phyloP scores from a whole-genome alignment of 1,140 invertebrate species.

The Pentalonia nigronervosa region DNA sequence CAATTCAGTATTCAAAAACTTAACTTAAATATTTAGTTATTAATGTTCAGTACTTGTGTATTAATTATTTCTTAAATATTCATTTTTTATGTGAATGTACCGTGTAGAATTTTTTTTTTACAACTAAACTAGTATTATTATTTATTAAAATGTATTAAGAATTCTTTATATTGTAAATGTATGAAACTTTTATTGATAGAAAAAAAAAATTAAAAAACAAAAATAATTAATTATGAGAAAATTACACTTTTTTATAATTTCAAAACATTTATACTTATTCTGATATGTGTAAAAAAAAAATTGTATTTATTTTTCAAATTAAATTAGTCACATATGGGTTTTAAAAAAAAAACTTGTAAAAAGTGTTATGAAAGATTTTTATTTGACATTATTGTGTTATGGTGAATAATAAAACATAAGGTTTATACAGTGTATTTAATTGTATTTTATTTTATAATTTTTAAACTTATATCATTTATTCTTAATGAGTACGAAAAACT shows the following conservation, averaged over 20 bases:
- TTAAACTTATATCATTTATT: neutral
- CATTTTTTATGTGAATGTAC: neutral
- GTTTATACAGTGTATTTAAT: neutral
- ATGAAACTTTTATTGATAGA: too few species aligned
- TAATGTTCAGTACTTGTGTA: neutral
- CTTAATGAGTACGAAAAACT: neutral
- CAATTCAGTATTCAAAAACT: neutral
- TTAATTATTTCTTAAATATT: neutral
- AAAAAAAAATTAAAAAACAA: too few species aligned
- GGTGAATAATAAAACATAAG: neutral
- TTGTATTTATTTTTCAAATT: neutral
- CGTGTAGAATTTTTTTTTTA: neutral
- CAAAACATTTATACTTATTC: neutral
- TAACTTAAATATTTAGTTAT: neutral
- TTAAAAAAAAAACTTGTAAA: neutral
- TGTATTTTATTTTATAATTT: neutral
- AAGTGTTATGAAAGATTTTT: neutral
- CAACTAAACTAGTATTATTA: neutral
- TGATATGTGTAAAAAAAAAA: neutral
- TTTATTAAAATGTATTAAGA: neutral
- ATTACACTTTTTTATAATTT: neutral
- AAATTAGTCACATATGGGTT: neutral
- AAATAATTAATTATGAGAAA: neutral
- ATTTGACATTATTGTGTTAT: constrained; percentile 1
- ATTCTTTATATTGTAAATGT: neutral